Evolutionary conservation across 2,797 vertebrate genomes (phyloP).

Genomic region (Jordanella pulchra): DNA sequence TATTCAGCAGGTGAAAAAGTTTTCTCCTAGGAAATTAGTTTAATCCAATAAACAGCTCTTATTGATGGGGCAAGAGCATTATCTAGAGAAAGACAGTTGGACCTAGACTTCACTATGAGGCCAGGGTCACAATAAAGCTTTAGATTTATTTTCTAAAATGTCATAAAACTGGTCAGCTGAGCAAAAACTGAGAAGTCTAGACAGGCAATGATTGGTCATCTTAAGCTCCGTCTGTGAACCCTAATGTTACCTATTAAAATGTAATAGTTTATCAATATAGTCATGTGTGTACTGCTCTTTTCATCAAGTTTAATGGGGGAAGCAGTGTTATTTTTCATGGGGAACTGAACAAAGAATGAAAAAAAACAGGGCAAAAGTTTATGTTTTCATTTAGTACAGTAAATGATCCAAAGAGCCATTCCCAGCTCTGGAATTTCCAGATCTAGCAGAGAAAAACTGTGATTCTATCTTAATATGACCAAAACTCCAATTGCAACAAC

Average conservation of each 20-base stretch:
- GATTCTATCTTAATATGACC: too few relatives aligned
- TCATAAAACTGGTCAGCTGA: background rate
- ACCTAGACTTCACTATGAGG: background rate
- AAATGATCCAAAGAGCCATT: too few relatives aligned
- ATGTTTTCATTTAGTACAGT: too few relatives aligned
- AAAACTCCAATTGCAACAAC: too few relatives aligned
- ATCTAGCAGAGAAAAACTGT: too few relatives aligned
- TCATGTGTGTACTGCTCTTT: background rate
- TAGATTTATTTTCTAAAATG: background rate
- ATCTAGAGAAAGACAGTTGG: background rate
- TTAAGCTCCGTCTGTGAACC: background rate
- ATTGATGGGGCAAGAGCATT: background rate
- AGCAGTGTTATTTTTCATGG: too few relatives aligned
- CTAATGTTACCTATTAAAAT: constrained; percentile 2
- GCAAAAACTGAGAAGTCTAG: background rate
- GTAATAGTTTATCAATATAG: constrained; percentile 2
- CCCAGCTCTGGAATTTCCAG: too few relatives aligned
- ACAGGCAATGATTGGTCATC: background rate
- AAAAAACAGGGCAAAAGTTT: too few relatives aligned
- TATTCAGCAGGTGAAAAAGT: constrained; percentile 1
- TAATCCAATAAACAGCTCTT: constrained; percentile 12
- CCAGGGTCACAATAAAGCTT: background rate
- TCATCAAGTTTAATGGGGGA: too few relatives aligned
- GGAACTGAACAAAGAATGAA: too few relatives aligned
- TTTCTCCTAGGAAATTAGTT: constrained; percentile 11